These are phyloP conservation scores for Phymastichus coffea DNA, from an alignment of 1,140 invertebrate species.

Conservation along the genomic window DNA sequence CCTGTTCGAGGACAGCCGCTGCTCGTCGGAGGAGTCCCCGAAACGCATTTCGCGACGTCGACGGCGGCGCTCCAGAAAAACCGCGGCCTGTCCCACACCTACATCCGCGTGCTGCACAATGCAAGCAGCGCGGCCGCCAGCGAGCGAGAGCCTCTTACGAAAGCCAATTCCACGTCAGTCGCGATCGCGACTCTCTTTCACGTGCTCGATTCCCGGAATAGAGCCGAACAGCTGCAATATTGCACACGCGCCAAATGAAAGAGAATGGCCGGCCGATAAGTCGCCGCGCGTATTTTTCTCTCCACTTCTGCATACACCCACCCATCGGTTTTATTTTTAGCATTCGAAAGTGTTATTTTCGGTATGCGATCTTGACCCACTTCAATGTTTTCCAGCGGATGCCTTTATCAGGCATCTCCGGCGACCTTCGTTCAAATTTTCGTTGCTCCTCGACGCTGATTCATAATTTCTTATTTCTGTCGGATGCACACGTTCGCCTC, in stretches of 20 bases:
- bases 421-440: not conserved
- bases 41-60: not conserved
- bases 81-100: no score
- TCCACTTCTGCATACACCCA: not conserved
- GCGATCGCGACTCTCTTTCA: not conserved
- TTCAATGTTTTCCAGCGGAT: not conserved
- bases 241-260: no score
- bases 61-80: not conserved
- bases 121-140: not conserved
- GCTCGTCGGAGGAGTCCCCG: no score
- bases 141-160: not conserved
- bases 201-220: no score
- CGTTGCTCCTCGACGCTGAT: no score
- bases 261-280: no score
- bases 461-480: no score
- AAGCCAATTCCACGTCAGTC: constrained; percentile 6
- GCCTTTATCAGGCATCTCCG: constrained; percentile 6
- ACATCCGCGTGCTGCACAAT: not conserved
- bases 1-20: no score
- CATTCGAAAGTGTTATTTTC: no score
- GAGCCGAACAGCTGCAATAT: no score
- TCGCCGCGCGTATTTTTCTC: not conserved
- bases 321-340: not conserved
- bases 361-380: no score
- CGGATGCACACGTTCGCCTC: no score